Base-by-base conservation (phyloP, 2,797 vertebrate species). In the Varecia variegata region DNA sequence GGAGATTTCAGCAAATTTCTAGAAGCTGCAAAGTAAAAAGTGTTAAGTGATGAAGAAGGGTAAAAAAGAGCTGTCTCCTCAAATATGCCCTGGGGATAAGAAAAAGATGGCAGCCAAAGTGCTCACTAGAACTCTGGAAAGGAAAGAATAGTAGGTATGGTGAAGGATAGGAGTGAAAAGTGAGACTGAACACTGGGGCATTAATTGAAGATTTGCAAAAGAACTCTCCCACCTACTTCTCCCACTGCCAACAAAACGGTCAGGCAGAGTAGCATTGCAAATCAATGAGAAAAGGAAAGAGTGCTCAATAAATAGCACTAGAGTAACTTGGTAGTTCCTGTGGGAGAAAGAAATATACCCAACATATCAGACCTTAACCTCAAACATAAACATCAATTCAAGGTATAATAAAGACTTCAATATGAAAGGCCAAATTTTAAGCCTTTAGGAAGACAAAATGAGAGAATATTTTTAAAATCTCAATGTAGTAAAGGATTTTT, bases 381-480 rank as follows among this genome's bases (percentile, higher is more conserved):
- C 74, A 95, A 47, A 88, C 21, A 83, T 30, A 58, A 68, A 96
- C 76, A 88, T 62, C 56, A 71, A 80, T 50, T 47, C 13, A 40
- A 40, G 12, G 21, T 79, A 0, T 74, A 91, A 77, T 54, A 85
- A 94, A 83, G 38, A 74, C 18, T 84, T 91, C 47, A 90, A 71
- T 32, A 76, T 21, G 15, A 94, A 95, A 93, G 65, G 65, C 15
- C n/a, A 92, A 60, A 92, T 65, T 84, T 84, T 81, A 95, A 93
- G 70, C 20, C 21, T 93, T 89, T 35, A 91, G 58, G 68, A 92
- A 84, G 43, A 67, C 35, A 91, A 88, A 94, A 74, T 45, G 20
- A 65, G 38, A 84, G 32, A 68, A 88, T 93, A 50, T 67, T 94
- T 96, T 95, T 54, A 68, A 70, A 92, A 93, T 45, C 15, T 84